Evolutionary conservation across 2,797 vertebrate species (phyloP).

Genomic region (Pangasius krempfi): DNA sequence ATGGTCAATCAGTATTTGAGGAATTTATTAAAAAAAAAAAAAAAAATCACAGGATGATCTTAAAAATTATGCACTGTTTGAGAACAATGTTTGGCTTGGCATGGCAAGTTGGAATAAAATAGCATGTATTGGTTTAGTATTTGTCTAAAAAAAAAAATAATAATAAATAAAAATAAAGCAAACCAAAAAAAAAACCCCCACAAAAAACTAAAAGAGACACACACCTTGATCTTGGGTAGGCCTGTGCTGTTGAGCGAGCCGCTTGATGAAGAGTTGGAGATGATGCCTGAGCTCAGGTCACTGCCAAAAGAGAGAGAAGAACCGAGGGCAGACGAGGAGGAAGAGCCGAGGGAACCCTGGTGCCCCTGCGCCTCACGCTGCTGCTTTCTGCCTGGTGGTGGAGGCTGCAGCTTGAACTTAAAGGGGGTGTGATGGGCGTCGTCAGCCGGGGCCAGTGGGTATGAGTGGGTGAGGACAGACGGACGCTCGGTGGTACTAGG

Average conservation of each 20-base stretch:
- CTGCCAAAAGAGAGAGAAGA: slow-evolving; percentile 73
- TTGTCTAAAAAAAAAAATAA: neutral
- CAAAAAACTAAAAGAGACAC: neutral
- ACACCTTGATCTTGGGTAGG: slow-evolving; percentile 83
- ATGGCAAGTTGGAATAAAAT: neutral
- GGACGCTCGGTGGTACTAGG: slow-evolving; percentile 49
- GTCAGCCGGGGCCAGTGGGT: slow-evolving; percentile 68
- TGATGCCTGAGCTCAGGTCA: slow-evolving; percentile 73
- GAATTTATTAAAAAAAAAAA: neutral
- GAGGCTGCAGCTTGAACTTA: slow-evolving; percentile 92
- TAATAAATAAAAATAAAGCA: neutral
- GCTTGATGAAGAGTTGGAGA: slow-evolving; percentile 74
- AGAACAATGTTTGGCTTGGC: neutral
- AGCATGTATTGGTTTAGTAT: neutral
- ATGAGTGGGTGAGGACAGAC: slow-evolving; percentile 59
- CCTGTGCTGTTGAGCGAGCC: slow-evolving; percentile 79
- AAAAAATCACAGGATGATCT: neutral
- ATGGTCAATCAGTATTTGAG: neutral
- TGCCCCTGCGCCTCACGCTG: slow-evolving; percentile 70
- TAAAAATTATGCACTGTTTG: neutral
- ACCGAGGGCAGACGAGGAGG: slow-evolving; percentile 76
- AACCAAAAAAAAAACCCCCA: neutral
- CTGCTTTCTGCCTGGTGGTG: slow-evolving; percentile 84
- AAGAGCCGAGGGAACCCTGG: slow-evolving; percentile 74
- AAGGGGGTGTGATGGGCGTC: slow-evolving; percentile 80